Conservation (phyloP, 2,888 invertebrate species). For the Chrysina gloriosa region DNA sequence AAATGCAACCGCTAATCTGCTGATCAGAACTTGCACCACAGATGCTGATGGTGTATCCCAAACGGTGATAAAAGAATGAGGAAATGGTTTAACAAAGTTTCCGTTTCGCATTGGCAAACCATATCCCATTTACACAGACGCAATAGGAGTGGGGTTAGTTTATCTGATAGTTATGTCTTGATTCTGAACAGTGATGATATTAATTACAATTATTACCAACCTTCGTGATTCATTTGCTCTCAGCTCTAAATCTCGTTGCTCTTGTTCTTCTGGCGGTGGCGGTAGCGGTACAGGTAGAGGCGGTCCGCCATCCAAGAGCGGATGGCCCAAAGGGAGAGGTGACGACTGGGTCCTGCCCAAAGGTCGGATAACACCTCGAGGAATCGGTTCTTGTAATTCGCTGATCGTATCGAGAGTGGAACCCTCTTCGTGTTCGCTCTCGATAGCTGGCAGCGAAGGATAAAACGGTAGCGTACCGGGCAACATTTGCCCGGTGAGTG, state of each 20-base stretch:
- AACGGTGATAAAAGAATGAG: too few species aligned
- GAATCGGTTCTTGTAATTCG: slow-evolving; percentile 62
- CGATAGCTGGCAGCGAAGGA: slow-evolving; percentile 73
- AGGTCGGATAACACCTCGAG: slow-evolving; percentile 70
- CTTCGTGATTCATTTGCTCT: slow-evolving; percentile 66
- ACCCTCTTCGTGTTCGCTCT: slow-evolving; percentile 68
- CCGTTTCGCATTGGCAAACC: too few species aligned
- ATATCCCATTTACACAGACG: too few species aligned
- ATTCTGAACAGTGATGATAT: not conserved
- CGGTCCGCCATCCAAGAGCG: slow-evolving; percentile 72
- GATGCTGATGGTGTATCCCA: too few species aligned
- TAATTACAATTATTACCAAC: slow-evolving; percentile 51
- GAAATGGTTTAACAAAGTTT: too few species aligned
- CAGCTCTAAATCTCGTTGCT: slow-evolving; percentile 63
- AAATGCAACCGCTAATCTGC: too few species aligned
- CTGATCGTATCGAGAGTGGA: slow-evolving; percentile 65
- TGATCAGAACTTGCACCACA: too few species aligned
- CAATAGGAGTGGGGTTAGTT: too few species aligned
- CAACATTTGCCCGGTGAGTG: slow-evolving; percentile 73
- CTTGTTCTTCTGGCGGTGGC: slow-evolving; percentile 69
- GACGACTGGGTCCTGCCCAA: slow-evolving; percentile 95
- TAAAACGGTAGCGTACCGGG: slow-evolving; percentile 78
- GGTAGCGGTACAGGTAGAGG: slow-evolving; percentile 55
- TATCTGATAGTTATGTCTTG: too few species aligned
- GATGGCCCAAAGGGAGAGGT: slow-evolving; percentile 89